Percentiles rank a stretch among this genome's conserved stretches.
Conservation (phyloP, 1,140 invertebrate species). For the Bombus pyrosoma region DNA sequence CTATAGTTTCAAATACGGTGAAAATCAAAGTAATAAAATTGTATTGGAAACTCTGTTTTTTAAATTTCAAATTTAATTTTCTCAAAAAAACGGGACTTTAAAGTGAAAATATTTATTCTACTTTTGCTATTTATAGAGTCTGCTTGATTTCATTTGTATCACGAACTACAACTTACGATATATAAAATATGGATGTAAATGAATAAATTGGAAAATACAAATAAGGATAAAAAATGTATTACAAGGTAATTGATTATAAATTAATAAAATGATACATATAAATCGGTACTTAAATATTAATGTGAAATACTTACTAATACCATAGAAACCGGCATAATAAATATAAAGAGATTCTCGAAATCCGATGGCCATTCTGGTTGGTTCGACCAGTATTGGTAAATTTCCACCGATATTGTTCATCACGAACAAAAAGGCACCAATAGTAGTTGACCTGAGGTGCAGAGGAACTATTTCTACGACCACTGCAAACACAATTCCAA, state of each 20-base stretch:
- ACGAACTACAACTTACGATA: no score
- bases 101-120: no score
- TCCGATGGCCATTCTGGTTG: slow-evolving; percentile 90
- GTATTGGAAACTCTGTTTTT: no score
- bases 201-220: no score
- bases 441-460: slow-evolving; percentile 90
- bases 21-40: no score
- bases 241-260: background rate
- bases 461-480: slow-evolving; percentile 93
- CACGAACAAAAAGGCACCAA: slow-evolving; percentile 93
- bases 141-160: no score
- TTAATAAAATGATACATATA: background rate
- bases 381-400: slow-evolving; percentile 93
- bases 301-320: slow-evolving; percentile 87
- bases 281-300: background rate
- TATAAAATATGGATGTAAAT: no score
- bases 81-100: no score
- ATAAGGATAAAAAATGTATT: background rate
- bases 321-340: slow-evolving; percentile 93
- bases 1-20: no score
- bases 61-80: no score
- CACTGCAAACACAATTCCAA: slow-evolving; percentile 94
- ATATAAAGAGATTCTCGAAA: slow-evolving; percentile 92
- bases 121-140: no score
- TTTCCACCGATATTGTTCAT: slow-evolving; percentile 98